Evolutionary conservation across 1,140 invertebrate genomes (phyloP), one percentile per base, ranked within the genome.

Genomic region (Drosophila orosa): DNA sequence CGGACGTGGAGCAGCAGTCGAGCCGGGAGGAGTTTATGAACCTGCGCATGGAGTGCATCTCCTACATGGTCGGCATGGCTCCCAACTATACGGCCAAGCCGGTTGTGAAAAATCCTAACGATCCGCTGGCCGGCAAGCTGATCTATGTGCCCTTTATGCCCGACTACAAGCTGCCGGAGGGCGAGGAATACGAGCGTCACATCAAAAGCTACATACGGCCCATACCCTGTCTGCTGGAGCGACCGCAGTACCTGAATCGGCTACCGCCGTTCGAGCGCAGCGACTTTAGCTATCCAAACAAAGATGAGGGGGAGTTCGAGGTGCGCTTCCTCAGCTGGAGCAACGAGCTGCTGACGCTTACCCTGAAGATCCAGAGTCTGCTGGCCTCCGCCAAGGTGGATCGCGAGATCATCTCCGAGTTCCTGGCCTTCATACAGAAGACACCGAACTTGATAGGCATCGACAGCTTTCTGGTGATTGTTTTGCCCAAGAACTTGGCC

Each of bases 401-500:
- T 71, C 78, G 86, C 5, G 90, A 90, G 31, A 82, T 92, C 7
- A 80, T 92, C 15, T 84, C 91, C 0, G 91, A 92, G 60, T 92
- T 92, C 37, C 68, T 92, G 45, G 89, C 90, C 12, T 92, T 92
- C 27, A 91, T 92, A 68, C 91, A 92, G 27, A 91, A 91, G 48
- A 63, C 91, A 5, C 91, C 86, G 7, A 44, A 92, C 55, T 47
- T 92, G 5, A 86, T 90, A 52, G 91, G 91, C 5, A 90, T 92
- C 17, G 91, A 92, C 58, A 92, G 91, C 33, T 91, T 92, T 47
- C 50, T 92, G 39, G 82, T 91, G 0, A 92, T 92, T 6, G 76
- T 92, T 45, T 74, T 92, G 54, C 91, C 91, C 9, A 92, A 92
- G 40, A 82, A 90, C 47, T 67, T 90, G 72, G 91, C 90, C 7